Base-by-base conservation (phyloP, 2,797 vertebrate genomes). In the Microhierax caerulescens region DNA sequence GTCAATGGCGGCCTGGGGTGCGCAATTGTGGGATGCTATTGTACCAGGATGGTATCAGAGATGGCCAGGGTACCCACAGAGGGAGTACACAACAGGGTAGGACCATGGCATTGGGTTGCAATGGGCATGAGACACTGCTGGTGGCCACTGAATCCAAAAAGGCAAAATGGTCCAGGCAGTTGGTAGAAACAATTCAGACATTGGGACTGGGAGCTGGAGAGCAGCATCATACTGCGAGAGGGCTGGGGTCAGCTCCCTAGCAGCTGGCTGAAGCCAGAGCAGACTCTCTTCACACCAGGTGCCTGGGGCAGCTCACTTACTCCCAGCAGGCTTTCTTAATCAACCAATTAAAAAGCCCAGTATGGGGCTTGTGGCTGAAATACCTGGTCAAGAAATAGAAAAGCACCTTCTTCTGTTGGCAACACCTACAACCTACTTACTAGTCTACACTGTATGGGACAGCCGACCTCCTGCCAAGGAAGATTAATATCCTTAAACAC, bases 11-110 rank as follows among this genome's bases (percentile, higher is more conserved):
- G 25, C 72, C 65, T 50, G 64, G n/a, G 18, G 10, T 27, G 32
- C n/a, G 34, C 39, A 48, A 0, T 1, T 30, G 15, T 28, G 74
- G 39, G 59, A 7, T 72, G n/a, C 1, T 65, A 14, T 16, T 14
- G 4, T 5, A 14, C 23, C 75, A 36, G 43, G 30, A 13, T 13
- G 14, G 48, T 24, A 23, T 7, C 60, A 56, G 76, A 61, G 34
- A 5, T 8, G 11, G 5, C 14, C 61, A 27, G 11, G 32, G 24
- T 39, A 5, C 14, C 1, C 12, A 7, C 6, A 48, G 39, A 30
- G 18, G 24, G 24, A 23, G 10, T 16, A 74, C 36, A 12, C 0
- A 2, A 2, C 3, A 3, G 13, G 30, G 15, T 13, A 45, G 34
- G 37, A 13, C 2, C n/a, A n/a, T 32, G 32, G 6, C 13, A 12